Evolutionary conservation across 2,888 invertebrate species (phyloP), one percentile per base, ranked within the genome.

Genomic region (Drosophila pseudotalamancana): DNA sequence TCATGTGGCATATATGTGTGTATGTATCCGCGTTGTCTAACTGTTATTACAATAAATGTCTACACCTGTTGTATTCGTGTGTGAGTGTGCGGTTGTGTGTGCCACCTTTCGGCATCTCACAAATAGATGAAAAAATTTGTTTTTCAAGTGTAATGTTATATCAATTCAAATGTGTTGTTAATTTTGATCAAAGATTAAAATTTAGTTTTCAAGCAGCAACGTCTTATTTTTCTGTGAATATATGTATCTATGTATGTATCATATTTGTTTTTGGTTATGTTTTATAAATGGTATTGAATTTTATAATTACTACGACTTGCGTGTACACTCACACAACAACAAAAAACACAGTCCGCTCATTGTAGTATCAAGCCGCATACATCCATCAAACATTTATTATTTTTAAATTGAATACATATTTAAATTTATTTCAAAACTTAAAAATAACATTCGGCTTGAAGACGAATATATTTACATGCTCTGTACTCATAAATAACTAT

Each of bases 211-310:
- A 63, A 45, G 64, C 31, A n/a, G 12, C 37, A 21, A 16, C 1
- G 5, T 34, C 14, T 37, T 2, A 8, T 31, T 37, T 50, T 21
- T 56, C 27, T 34, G 45, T 23, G 21, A 16, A 43, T 37, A 49
- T 34, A 35, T 42, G n/a, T 37, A 40, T 54, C 19, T 34, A 32
- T 51, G 14, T 35, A 42, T 66, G 25, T 34, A 25, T 32, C 34
- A 31, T 37, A 70, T 31, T n/a, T 37, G 31, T 35, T 55, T 21
- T 29, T 56, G 48, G 23, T 45, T 49, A 48, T 49, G 35, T 56
- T 49, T 4, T 63, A 70, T 67, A 70, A 61, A 49, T 49, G 39
- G 29, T 35, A 35, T 42, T 25, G 35, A 39, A 45, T 39, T 71
- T 34, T 72, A 6, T 32, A 59, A 39, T 39, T 19, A 32, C 11